These are phyloP conservation scores for Scortum barcoo DNA, from an alignment of 2,113 vertebrate species.

Conservation along the genomic window DNA sequence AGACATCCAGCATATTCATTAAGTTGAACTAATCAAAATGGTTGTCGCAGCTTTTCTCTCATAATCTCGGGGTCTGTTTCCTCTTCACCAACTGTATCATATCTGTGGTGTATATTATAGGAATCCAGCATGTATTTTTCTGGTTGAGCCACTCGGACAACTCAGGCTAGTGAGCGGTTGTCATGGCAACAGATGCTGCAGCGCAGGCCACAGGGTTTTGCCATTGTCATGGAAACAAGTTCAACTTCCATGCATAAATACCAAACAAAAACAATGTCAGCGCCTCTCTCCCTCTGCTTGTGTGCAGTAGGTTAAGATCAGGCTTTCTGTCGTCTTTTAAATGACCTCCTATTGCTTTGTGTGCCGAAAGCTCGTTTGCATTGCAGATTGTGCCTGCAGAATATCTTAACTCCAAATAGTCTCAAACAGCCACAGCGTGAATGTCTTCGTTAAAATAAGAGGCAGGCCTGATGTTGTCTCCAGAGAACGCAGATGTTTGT, in stretches of 20 bases:
- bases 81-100: slow-evolving; percentile 14
- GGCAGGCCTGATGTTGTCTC: background rate
- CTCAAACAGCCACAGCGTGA: background rate
- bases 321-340: background rate
- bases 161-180: slow-evolving; percentile 61
- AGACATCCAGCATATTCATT: background rate
- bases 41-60: background rate
- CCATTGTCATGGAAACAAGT: slow-evolving; percentile 75
- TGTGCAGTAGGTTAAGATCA: background rate
- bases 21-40: background rate
- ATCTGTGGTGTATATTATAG: slow-evolving; percentile 28
- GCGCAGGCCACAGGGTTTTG: slow-evolving; percentile 56
- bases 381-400: background rate
- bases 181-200: slow-evolving; percentile 78
- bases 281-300: background rate
- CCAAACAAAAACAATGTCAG: slow-evolving; percentile 54
- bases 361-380: background rate
- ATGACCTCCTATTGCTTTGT: background rate
- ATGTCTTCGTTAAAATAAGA: background rate
- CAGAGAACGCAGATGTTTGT: slow-evolving; percentile 8
- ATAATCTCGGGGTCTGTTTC: background rate
- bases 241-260: slow-evolving; percentile 48
- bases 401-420: background rate
- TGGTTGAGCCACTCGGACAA: slow-evolving; percentile 45
- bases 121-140: slow-evolving; percentile 43